A percentile compares a stretch with the other conserved stretches of the same genome.
Conservation (phyloP, 2,797 vertebrate species). For the Perdix hodgsoniae region DNA sequence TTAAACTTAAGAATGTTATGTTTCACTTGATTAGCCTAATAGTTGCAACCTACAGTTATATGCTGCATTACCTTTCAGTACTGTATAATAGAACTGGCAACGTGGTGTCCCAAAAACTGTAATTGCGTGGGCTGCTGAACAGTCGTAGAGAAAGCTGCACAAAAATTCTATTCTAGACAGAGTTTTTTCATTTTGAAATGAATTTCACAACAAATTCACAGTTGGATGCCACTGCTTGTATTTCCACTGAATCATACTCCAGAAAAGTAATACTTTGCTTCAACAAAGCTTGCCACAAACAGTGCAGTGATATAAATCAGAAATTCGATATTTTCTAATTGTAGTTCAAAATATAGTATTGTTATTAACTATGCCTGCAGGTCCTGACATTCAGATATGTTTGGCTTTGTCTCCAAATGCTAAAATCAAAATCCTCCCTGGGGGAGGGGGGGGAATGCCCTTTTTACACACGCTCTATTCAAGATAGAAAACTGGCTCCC, state of each 20-base stretch:
- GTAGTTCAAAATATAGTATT: slow-evolving; percentile 16
- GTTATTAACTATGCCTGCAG: slow-evolving; percentile 35
- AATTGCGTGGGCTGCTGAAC: slow-evolving; percentile 56
- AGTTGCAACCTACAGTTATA: slow-evolving; percentile 61
- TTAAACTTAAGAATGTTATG: slow-evolving; percentile 57
- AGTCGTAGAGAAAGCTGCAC: slow-evolving; percentile 42
- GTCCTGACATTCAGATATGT: slow-evolving; percentile 32
- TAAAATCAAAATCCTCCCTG: slow-evolving; percentile 24
- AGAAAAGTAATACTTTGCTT: slow-evolving; percentile 59
- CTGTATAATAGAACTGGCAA: slow-evolving; percentile 62
- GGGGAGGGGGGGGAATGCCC: background rate
- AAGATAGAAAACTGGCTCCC: background rate
- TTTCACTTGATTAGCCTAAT: slow-evolving; percentile 71
- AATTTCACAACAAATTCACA: slow-evolving; percentile 72
- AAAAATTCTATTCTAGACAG: slow-evolving; percentile 67
- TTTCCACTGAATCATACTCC: slow-evolving; percentile 59
- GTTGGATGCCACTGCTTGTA: slow-evolving; percentile 53
- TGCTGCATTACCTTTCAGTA: slow-evolving; percentile 56
- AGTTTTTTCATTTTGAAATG: slow-evolving; percentile 63
- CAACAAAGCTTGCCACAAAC: slow-evolving; percentile 49
- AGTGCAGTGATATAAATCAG: slow-evolving; percentile 59
- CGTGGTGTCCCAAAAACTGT: slow-evolving; percentile 59
- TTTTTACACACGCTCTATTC: background rate
- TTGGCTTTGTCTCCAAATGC: slow-evolving; percentile 24
- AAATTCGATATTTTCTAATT: slow-evolving; percentile 52